A percentile compares a stretch with the other conserved stretches of the same genome.
phyloP scores from a whole-genome alignment of 2,113 vertebrate species.

The Ceyx cyanopectus region DNA sequence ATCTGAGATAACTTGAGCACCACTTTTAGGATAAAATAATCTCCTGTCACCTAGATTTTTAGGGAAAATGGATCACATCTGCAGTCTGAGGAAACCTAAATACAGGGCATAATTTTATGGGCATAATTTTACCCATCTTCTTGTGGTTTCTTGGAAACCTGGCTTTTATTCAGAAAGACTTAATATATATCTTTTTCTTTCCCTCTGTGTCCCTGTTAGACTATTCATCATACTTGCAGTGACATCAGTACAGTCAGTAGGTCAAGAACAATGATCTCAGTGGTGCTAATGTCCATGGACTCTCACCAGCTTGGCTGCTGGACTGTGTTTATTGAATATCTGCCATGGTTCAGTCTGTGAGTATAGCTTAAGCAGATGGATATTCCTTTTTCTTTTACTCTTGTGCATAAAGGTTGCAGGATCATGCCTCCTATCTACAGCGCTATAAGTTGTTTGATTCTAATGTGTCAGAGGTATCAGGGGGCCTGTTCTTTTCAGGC shows the following conservation, averaged over 20 bases:
- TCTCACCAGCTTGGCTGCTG: neutral
- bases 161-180: neutral
- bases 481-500: neutral
- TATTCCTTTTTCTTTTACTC: neutral
- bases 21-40: neutral
- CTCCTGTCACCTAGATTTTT: neutral
- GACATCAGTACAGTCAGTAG: neutral
- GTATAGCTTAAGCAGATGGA: neutral
- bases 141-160: neutral
- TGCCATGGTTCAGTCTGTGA: neutral
- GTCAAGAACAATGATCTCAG: neutral
- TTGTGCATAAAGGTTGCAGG: neutral
- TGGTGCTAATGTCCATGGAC: neutral
- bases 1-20: neutral
- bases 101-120: neutral
- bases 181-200: neutral
- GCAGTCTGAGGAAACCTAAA: neutral
- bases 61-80: neutral
- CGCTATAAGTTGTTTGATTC: neutral
- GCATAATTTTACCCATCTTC: neutral
- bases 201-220: neutral
- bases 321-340: neutral
- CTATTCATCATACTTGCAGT: neutral
- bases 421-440: neutral
- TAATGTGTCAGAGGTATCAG: neutral